Evolutionary conservation across 2,797 vertebrate genomes (phyloP), one percentile per base, ranked within the genome.

Genomic region (Takifugu ocellatus): DNA sequence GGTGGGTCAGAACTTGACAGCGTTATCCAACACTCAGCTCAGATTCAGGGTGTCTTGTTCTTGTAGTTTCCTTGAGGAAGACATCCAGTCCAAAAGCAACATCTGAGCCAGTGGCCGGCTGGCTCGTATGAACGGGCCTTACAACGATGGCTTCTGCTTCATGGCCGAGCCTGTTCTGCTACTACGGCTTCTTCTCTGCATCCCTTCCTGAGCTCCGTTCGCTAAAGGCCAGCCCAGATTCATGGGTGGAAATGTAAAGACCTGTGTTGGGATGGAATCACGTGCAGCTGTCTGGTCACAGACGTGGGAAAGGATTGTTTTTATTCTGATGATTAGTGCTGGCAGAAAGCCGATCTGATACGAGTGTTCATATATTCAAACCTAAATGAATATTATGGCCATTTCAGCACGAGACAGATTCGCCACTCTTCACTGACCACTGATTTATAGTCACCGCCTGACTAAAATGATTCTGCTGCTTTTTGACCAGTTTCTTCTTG

Each of bases 121-220:
- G 53, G 45, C 68, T 66, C 57, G 50, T 49, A 60, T 54, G 63
- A 68, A 77, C 80, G 75, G 73, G 69, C 68, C 53, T 43, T 15
- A 39, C n/a, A 59, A 21, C 17, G 17, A 46, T 48, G 51, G 51
- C 29, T 45, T 81, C 68, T 59, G 48, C 59, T 67, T 69, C 49
- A 59, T 49, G 57, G 54, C 53, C 84, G 68, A 83, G 82, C 59
- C 73, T 80, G 86, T 83, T 87, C 78, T 71, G 51, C 64, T 83
- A 78, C 72, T 72, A 61, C 72, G 63, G 69, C 75, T 64, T 85
- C 72, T 59, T 55, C 77, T 77, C 75, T 81, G 63, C 54, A 26
- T 68, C 77, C 67, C 72, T 82, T 85, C 78, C 86, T 87, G 82
- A 55, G 47, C 57, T 59, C 49, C 54, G 52, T 52, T 61, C 63